Percentiles rank a stretch among this genome's conserved stretches.
These are phyloP conservation scores for Isoperla grammatica DNA, from an alignment of 2,888 invertebrate species.

Conservation along the genomic window DNA sequence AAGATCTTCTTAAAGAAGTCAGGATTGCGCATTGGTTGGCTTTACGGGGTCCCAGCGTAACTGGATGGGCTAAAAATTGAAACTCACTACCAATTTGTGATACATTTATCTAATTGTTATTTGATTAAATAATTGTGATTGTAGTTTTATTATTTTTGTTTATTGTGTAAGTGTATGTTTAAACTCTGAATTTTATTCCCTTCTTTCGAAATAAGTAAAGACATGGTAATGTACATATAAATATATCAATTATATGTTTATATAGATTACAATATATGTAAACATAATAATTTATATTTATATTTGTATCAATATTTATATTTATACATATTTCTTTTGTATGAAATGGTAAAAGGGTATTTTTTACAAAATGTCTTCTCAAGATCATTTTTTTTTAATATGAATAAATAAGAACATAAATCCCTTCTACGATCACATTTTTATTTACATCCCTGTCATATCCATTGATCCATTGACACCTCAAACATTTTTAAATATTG, in stretches of 20 bases:
- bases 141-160: constrained; percentile 10
- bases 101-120: constrained; percentile 14
- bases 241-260: neutral
- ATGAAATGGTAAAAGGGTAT: constrained; percentile 27
- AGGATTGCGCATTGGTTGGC: no score
- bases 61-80: constrained; percentile 9
- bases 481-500: no score
- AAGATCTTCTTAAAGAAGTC: no score
- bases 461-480: no score
- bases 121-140: constrained; percentile 12
- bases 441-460: no score
- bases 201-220: neutral
- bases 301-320: constrained; percentile 8
- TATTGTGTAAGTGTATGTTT: constrained; percentile 8
- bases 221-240: constrained; percentile 1
- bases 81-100: constrained; percentile 18
- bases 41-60: no score
- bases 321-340: constrained; percentile 20
- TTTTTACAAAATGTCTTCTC: constrained; percentile 26
- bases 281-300: constrained; percentile 5
- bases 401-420: constrained; percentile 22
- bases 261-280: neutral
- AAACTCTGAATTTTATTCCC: neutral
- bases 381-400: constrained; percentile 19
- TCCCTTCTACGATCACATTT: neutral